Percentiles rank a stretch among this genome's conserved stretches.
These are phyloP conservation scores for Pycnonotus jocosus DNA, from an alignment of 2,113 vertebrate species.

Conservation along the genomic window DNA sequence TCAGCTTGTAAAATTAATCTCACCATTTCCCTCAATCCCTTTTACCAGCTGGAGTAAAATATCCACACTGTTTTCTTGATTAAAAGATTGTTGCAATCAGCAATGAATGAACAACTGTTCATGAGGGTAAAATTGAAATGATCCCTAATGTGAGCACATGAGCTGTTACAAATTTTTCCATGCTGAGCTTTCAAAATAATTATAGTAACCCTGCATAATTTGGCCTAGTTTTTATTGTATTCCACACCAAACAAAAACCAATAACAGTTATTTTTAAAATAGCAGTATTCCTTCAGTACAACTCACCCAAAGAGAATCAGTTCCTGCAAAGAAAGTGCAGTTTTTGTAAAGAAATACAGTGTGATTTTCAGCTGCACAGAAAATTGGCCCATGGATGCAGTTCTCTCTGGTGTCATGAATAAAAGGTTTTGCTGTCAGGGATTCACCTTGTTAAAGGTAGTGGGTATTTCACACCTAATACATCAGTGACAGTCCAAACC, in stretches of 20 bases:
- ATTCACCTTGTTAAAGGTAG: neutral
- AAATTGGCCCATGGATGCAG: neutral
- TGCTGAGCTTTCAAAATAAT: conserved; percentile 54
- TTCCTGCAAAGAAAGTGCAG: neutral
- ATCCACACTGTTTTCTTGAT: conserved; percentile 37
- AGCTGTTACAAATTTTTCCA: conserved; percentile 26
- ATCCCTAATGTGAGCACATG: conserved; percentile 33
- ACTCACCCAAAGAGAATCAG: conserved; percentile 30
- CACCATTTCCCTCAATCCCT: neutral
- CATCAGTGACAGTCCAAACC: neutral
- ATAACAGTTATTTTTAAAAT: conserved; percentile 25
- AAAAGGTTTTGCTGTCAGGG: neutral
- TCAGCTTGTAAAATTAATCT: conserved; percentile 4
- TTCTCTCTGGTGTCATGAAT: neutral
- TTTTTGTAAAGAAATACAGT: neutral
- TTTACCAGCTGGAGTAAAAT: conserved; percentile 34
- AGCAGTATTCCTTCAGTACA: neutral
- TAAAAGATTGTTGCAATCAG: conserved; percentile 59
- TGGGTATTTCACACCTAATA: neutral
- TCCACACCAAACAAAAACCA: conserved; percentile 3
- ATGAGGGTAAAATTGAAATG: conserved; percentile 1
- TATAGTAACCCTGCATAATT: conserved; percentile 35
- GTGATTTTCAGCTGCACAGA: neutral
- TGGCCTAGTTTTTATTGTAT: neutral
- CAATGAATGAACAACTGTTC: conserved; percentile 26